Evolutionary conservation across 2,888 invertebrate genomes (phyloP).

Genomic region (Drosophila acutilabella): DNA sequence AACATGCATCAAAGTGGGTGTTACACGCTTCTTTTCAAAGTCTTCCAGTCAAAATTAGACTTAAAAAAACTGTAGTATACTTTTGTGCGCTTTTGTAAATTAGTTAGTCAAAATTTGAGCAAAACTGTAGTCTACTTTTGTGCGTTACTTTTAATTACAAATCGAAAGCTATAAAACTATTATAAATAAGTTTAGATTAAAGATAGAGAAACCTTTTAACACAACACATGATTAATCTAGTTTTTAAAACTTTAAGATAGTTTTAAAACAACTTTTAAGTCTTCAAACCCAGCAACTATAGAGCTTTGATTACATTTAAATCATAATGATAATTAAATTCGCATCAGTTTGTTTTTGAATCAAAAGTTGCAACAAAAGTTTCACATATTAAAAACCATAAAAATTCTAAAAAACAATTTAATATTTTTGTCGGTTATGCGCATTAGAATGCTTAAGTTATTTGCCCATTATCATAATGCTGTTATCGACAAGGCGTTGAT

Average conservation of each 20-base stretch:
- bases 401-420: slow-evolving; percentile 1
- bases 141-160: background rate
- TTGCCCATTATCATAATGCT: slow-evolving; percentile 14
- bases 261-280: too few species aligned
- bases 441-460: slow-evolving; percentile 8
- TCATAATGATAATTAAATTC: background rate
- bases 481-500: slow-evolving; percentile 38
- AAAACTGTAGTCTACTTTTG: background rate
- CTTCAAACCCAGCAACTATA: background rate
- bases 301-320: background rate
- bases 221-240: too few species aligned
- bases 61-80: background rate
- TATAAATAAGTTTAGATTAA: too few species aligned
- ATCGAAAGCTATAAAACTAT: too few species aligned
- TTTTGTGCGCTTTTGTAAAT: background rate
- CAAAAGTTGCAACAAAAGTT: background rate
- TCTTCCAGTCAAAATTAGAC: too few species aligned
- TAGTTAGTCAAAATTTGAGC: too few species aligned
- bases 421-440: slow-evolving; percentile 4
- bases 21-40: background rate
- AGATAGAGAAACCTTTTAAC: too few species aligned
- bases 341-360: background rate
- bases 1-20: background rate
- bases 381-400: background rate
- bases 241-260: too few species aligned